Evolutionary conservation across 2,888 invertebrate species (phyloP), one percentile per base, ranked within the genome.

Genomic region (Electrophaes corylata): DNA sequence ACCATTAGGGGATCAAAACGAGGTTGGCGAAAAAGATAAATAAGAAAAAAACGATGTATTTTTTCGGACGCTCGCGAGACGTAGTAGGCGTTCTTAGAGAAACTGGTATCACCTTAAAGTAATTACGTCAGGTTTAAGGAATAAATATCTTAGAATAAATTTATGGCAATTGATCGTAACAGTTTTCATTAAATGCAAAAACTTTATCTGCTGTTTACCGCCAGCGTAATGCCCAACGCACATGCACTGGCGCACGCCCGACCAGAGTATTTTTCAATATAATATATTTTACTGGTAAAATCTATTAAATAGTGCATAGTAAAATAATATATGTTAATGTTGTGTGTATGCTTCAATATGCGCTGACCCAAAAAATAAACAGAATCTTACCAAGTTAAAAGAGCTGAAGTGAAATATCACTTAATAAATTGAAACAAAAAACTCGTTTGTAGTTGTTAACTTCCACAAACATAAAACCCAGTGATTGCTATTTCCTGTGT

Each of bases 1-100:
- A 83, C 83, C 84, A 86, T 86, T 86, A 81, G 80, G 82, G 81
- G 83, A 82, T 81, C 78, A 81, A 78, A 77, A 76, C 74, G 75
- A 76, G 73, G 74, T 73, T 78, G 76, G 72, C 71, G 70, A 73
- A 78, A 72, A 75, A 77, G 78, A 83, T 82, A 81, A 81, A 83
- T 79, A 79, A 66, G 75, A 79, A 79, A 29, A 29, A 78, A 73
- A 70, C 66, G 65, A 66, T 75, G 67, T 60, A 62, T 65, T 58
- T 66, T 67, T 75, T 72, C 67, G 71, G 72, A 72, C 72, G 66
- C 68, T 67, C 65, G 66, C 64, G 65, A 67, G 70, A 61, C 68
- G 62, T 66, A 64, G 65, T 69, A 60, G 54, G 57, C 62, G 37
- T 57, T 60, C 56, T 66, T 60, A 60, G 41, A 54, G 58, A 56